Percentiles rank a stretch among this genome's conserved stretches.
Evolutionary conservation across 2,888 invertebrate genomes (phyloP).

Genomic region (Epiblema foenella): DNA sequence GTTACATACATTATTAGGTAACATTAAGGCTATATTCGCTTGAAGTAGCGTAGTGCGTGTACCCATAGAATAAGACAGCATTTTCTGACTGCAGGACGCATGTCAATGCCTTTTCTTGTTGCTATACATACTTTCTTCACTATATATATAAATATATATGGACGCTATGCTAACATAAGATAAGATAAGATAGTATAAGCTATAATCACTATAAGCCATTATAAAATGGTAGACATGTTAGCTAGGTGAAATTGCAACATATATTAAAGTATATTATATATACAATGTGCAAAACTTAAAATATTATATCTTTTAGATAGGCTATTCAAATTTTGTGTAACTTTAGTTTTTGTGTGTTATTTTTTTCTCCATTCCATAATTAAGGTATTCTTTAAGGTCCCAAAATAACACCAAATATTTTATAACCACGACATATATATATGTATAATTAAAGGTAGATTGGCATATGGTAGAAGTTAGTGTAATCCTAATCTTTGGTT

Average conservation of each 20-base stretch:
- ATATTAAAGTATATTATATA: slow-evolving; percentile 71
- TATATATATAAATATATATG: slow-evolving; percentile 60
- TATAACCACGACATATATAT: slow-evolving; percentile 58
- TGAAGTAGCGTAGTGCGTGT: slow-evolving; percentile 64
- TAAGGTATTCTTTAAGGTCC: slow-evolving; percentile 73
- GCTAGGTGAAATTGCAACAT: slow-evolving; percentile 76
- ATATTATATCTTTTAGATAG: slow-evolving; percentile 72
- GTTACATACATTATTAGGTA: slow-evolving; percentile 61
- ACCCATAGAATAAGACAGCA: slow-evolving; percentile 56
- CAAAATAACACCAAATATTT: slow-evolving; percentile 71
- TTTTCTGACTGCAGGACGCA: slow-evolving; percentile 21
- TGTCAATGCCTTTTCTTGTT: slow-evolving; percentile 69
- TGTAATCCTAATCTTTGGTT: slow-evolving; percentile 45
- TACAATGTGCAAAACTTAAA: slow-evolving; percentile 62
- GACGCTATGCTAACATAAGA: slow-evolving; percentile 45
- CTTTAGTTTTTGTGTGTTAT: slow-evolving; percentile 50
- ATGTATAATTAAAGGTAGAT: slow-evolving; percentile 56
- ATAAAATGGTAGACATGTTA: slow-evolving; percentile 66
- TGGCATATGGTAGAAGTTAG: slow-evolving; percentile 54
- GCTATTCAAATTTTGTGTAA: slow-evolving; percentile 69
- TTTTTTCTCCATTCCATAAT: slow-evolving; percentile 59
- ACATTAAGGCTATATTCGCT: slow-evolving; percentile 73
- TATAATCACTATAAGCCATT: slow-evolving; percentile 56
- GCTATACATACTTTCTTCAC: slow-evolving; percentile 70
- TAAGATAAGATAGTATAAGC: slow-evolving; percentile 51